Conservation (phyloP, 2,113 vertebrate genomes). For the Noctilio leporinus region DNA sequence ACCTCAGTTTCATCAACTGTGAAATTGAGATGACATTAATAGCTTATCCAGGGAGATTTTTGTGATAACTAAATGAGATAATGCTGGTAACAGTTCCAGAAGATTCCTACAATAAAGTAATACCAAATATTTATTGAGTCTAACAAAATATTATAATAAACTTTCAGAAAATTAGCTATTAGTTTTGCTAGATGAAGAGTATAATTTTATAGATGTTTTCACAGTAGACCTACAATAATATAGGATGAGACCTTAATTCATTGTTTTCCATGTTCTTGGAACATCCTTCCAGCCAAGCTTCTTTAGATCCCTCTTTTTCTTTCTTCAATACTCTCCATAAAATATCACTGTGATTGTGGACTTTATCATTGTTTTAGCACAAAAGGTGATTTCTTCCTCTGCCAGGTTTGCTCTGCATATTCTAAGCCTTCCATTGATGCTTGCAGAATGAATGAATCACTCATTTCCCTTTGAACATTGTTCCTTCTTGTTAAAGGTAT, state of each 20-base stretch:
- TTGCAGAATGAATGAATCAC: background rate
- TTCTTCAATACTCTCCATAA: background rate
- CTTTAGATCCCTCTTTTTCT: background rate
- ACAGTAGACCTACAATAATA: background rate
- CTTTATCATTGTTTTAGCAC: background rate
- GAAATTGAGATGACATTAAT: background rate
- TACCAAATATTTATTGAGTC: background rate
- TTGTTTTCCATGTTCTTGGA: background rate
- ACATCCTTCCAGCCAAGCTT: background rate
- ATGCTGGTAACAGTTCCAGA: background rate
- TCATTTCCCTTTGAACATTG: background rate
- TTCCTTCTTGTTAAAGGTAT: background rate
- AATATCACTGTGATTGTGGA: background rate
- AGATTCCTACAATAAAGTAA: background rate
- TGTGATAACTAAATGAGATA: background rate
- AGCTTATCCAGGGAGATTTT: background rate
- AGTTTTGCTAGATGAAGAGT: background rate
- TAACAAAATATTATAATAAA: background rate
- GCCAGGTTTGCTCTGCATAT: background rate
- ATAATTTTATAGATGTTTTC: background rate
- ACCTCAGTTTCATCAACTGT: background rate
- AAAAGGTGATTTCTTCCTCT: background rate
- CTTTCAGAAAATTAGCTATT: background rate
- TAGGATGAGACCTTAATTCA: background rate
- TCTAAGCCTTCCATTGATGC: background rate